Evolutionary conservation across 64 coral and sea anemone genomes (phyloP), one percentile per base, ranked within the genome.

Genomic region (Stichodactyla mertensii): DNA sequence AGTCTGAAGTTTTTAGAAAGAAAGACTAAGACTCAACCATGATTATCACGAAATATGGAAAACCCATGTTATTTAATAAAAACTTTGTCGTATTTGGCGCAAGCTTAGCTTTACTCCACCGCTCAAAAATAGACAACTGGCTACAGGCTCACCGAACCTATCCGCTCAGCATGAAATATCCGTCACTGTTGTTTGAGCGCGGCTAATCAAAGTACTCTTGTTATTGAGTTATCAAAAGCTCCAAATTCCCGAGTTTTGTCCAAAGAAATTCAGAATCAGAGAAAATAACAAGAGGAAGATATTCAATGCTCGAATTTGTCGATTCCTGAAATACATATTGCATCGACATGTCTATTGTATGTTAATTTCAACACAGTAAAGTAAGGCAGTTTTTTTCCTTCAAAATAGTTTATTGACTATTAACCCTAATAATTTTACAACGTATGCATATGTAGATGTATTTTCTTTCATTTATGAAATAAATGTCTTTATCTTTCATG

Each of bases 321-420:
- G 22, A 23, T 74, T 74, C 9, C 24, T 26, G 24, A 74, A 74
- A 74, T 69, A 69, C 24, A 74, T 74, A 27, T 74, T 23, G 23
- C 12, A 9, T n/a, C n/a, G n/a, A n/a, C n/a, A n/a, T n/a, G n/a
- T n/a, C n/a, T 74, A 27, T 74, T 23, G 23, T 1, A 9, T 74
- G 69, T 74, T 74, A 12, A 31, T 74, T 74, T 74, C 69, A 31
- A 5, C 69, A 74, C n/a, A 74, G 8, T 74, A 74, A 74, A 74
- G 36, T 10, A 31, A 74, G 69, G 13, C 69, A 74, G 56, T 12
- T 74, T 31, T 31, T 74, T 74, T 22, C 64, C 69, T 74, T 74
- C 24, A 74, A 74, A 74, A 74, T 74, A 74, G 69, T 74, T 74
- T 74, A 74, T 74, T 74, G 0, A 74, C 69, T 74, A 27, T 74